Conservation (phyloP, 2,113 vertebrate genomes). For the Gambusia affinis region DNA sequence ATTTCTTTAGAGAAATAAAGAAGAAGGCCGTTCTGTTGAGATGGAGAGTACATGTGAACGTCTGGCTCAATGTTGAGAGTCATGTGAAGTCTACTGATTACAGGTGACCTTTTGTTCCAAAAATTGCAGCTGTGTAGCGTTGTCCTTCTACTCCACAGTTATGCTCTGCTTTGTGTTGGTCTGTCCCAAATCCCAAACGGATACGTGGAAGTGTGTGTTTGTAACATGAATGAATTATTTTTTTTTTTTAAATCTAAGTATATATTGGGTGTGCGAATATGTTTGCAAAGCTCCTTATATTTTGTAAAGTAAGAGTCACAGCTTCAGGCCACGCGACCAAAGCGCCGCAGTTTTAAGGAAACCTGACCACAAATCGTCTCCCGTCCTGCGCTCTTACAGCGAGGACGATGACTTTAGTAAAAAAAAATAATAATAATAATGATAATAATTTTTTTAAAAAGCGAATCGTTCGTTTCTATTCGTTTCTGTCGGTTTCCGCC, state of each 20-base stretch:
- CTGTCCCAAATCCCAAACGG: background rate
- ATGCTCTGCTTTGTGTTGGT: background rate
- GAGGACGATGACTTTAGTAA: slow-evolving; percentile 8
- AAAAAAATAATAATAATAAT: too few relatives aligned
- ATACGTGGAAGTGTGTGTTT: background rate
- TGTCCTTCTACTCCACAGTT: background rate
- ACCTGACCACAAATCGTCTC: slow-evolving; percentile 9
- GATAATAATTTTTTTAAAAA: too few relatives aligned
- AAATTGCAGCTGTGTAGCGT: background rate
- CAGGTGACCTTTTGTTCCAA: background rate
- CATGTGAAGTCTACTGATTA: too few relatives aligned
- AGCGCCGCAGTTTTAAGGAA: slow-evolving; percentile 10
- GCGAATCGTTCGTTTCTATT: slow-evolving; percentile 32
- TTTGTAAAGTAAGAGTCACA: slow-evolving; percentile 24
- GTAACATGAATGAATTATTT: background rate
- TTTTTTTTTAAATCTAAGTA: too few relatives aligned
- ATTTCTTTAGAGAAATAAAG: background rate
- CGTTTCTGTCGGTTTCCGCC: slow-evolving; percentile 32
- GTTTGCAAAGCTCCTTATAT: background rate
- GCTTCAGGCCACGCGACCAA: slow-evolving; percentile 7
- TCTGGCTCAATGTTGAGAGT: too few relatives aligned
- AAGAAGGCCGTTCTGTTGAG: background rate
- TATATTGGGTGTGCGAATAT: background rate
- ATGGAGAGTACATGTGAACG: background rate
- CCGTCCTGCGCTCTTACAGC: background rate